phyloP scores from a whole-genome alignment of 2,888 invertebrate species.

The Melinaea marsaeus region DNA sequence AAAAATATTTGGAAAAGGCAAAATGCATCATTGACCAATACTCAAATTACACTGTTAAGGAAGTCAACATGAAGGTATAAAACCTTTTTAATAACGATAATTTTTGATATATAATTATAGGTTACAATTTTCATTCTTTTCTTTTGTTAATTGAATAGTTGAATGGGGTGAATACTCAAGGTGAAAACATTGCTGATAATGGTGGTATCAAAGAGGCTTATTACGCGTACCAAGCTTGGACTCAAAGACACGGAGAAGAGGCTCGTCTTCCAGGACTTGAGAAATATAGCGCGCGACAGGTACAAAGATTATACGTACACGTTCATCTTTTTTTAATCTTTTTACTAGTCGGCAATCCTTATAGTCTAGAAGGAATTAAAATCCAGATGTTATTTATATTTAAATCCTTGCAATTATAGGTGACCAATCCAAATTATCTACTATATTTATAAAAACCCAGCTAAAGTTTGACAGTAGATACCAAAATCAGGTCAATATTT shows the following conservation, averaged over 20 bases:
- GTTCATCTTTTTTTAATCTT: no score
- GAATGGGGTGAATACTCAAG: slow-evolving; percentile 94
- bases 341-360: no score
- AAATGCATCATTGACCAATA: slow-evolving; percentile 96
- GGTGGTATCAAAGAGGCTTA: slow-evolving; percentile 96
- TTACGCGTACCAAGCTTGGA: slow-evolving; percentile 88
- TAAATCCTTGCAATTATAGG: no score
- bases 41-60: slow-evolving; percentile 90
- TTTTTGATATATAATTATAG: not conserved
- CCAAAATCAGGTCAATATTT: no score
- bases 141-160: slow-evolving; percentile 71
- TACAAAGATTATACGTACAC: slow-evolving; percentile 27
- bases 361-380: no score
- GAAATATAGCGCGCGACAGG: slow-evolving; percentile 81
- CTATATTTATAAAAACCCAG: no score
- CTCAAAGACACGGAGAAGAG: slow-evolving; percentile 81
- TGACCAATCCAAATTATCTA: no score
- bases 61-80: slow-evolving; percentile 83
- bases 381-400: no score
- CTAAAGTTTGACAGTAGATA: no score
- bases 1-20: slow-evolving; percentile 88
- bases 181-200: slow-evolving; percentile 97
- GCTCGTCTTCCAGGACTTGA: slow-evolving; percentile 83
- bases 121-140: no score
- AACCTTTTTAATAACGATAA: not conserved